Evolutionary conservation across 2,113 vertebrate genomes (phyloP).

Genomic region (Phyllostomus discolor): DNA sequence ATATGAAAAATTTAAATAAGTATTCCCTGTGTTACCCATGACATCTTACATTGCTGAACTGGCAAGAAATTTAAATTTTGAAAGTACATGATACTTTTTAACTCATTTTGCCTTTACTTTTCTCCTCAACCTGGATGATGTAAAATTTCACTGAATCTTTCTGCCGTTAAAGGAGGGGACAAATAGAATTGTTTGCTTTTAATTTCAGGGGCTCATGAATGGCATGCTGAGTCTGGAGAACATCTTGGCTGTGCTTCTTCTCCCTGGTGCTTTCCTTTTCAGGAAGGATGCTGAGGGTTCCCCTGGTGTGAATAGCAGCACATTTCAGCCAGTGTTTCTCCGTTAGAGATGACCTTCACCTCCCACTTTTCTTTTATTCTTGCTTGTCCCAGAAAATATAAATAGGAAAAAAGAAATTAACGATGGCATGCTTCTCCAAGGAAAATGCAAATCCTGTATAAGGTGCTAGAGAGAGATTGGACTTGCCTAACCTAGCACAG

Average conservation of each 20-base stretch:
- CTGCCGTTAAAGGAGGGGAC: neutral
- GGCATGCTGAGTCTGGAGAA: neutral
- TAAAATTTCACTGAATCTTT: neutral
- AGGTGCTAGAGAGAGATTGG: neutral
- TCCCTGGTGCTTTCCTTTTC: neutral
- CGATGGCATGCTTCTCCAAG: neutral
- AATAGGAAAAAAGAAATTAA: neutral
- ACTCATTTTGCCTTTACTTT: constrained; percentile 22
- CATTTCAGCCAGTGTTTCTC: neutral
- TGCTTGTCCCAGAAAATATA: neutral
- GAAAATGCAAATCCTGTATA: neutral
- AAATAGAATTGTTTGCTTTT: neutral
- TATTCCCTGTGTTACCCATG: constrained; percentile 18
- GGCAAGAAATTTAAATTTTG: constrained; percentile 56
- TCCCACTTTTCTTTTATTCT: neutral
- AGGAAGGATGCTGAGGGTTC: neutral
- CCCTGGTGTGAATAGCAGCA: neutral
- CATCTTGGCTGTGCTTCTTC: neutral
- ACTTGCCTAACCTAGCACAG: neutral
- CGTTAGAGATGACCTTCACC: neutral
- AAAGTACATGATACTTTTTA: constrained; percentile 27
- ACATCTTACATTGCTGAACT: constrained; percentile 47
- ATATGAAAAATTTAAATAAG: constrained; percentile 48
- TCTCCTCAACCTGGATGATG: neutral
- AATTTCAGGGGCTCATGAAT: neutral